Evolutionary conservation across 2,113 vertebrate species (phyloP).

Genomic region (Dromiciops gliroides): DNA sequence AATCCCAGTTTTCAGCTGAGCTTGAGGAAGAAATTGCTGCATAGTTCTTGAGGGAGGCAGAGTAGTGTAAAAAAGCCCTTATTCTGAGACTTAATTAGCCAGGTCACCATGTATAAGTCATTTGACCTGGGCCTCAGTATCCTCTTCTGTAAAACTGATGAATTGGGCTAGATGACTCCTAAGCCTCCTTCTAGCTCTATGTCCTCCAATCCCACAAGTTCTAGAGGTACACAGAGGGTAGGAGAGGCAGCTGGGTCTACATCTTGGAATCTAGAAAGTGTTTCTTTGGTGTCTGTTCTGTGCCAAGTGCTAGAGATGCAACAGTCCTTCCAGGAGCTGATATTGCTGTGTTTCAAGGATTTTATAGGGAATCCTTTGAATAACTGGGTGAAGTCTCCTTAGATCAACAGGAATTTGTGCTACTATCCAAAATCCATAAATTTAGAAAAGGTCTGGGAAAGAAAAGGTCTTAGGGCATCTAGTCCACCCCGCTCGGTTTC

Average conservation of each 20-base stretch:
- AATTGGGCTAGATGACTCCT: neutral
- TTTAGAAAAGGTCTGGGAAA: neutral
- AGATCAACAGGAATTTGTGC: neutral
- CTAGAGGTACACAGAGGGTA: neutral
- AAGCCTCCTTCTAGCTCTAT: too few species aligned
- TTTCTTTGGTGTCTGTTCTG: neutral
- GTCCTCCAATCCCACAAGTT: neutral
- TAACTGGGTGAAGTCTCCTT: neutral
- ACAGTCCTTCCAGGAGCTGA: neutral
- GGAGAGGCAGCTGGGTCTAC: neutral
- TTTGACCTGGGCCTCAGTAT: neutral
- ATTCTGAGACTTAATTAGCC: neutral
- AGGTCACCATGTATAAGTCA: neutral
- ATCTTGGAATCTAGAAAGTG: neutral
- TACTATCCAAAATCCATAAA: neutral
- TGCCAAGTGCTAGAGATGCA: neutral
- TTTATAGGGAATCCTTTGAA: neutral
- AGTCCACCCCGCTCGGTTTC: neutral
- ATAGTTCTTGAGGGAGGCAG: slow-evolving; percentile 2
- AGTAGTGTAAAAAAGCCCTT: neutral
- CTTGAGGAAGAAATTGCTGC: neutral
- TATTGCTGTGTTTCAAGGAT: neutral
- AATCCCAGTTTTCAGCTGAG: slow-evolving; percentile 64
- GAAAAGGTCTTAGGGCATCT: neutral
- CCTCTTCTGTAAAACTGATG: neutral